Conservation (phyloP, 1,140 invertebrate species). For the Ceratosolen fusciceps region DNA sequence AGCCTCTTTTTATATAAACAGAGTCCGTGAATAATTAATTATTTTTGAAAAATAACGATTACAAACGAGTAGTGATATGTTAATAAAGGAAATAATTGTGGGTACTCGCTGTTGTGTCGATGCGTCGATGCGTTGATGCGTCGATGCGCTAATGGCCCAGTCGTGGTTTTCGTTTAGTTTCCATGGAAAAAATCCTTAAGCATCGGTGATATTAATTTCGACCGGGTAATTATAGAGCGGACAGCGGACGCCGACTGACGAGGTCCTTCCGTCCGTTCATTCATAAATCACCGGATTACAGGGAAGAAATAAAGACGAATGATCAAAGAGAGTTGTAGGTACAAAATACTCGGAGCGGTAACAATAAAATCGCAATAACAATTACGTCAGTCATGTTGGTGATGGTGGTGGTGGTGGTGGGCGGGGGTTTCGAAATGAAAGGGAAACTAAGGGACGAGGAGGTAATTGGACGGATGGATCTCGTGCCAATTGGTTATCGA, state of each 20-base stretch:
- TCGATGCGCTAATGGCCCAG: no score
- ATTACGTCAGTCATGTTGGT: no score
- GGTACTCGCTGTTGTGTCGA: no score
- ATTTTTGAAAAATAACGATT: no score
- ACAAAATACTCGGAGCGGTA: background rate
- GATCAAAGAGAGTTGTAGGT: background rate
- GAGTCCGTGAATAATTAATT: no score
- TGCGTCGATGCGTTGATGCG: no score
- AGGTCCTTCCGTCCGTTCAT: background rate
- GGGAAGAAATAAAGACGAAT: background rate
- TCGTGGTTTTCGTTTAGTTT: background rate
- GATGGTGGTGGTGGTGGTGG: no score
- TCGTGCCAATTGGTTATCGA: slow-evolving; percentile 19
- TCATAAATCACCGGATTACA: slow-evolving; percentile 7
- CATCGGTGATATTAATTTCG: background rate
- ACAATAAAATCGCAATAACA: slow-evolving; percentile 11
- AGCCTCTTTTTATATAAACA: no score
- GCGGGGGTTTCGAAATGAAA: background rate
- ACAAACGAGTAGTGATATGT: no score
- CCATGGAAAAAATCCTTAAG: background rate
- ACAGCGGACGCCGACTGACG: no score
- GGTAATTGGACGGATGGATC: slow-evolving; percentile 10
- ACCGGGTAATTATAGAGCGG: no score
- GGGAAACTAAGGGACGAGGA: background rate
- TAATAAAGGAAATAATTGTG: no score